Evolutionary conservation across 2,113 vertebrate species (phyloP).

Genomic region (Empidonax alnorum): DNA sequence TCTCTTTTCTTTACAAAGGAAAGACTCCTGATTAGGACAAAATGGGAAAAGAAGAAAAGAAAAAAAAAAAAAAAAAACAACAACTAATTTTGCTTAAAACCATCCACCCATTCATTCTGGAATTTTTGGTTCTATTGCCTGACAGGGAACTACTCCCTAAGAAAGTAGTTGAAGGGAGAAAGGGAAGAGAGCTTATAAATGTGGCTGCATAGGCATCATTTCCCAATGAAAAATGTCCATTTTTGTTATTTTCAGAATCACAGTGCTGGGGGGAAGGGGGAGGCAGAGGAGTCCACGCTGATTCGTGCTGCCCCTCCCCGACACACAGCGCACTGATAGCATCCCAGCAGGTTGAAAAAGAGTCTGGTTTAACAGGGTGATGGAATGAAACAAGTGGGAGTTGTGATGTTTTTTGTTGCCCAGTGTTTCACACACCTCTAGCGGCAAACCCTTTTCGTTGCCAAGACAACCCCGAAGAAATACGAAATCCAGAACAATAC

Average conservation of each 20-base stretch:
- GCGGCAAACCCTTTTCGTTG: slow-evolving; percentile 62
- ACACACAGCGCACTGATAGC: not conserved
- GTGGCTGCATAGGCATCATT: not conserved
- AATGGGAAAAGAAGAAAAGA: not conserved
- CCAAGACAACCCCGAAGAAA: slow-evolving; percentile 64
- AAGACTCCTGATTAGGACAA: not conserved
- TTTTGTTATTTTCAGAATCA: not conserved
- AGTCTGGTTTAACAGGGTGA: not conserved
- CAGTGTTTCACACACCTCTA: slow-evolving; percentile 63
- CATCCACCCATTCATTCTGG: not conserved
- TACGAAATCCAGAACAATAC: slow-evolving; percentile 63
- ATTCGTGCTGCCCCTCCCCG: not conserved
- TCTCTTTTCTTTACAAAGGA: not conserved
- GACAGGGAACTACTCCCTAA: not conserved
- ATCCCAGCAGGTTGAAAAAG: not conserved
- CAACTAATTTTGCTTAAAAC: not conserved
- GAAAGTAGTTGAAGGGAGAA: not conserved
- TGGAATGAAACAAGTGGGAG: slow-evolving; percentile 34
- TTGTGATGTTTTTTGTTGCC: slow-evolving; percentile 36
- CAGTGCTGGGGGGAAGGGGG: not conserved
- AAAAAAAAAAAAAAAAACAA: not conserved
- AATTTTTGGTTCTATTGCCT: not conserved
- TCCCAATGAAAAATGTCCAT: not conserved
- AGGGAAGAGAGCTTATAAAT: not conserved
- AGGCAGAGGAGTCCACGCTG: not conserved